These are phyloP conservation scores for Ecliptopera silaceata DNA, from an alignment of 2,888 invertebrate genomes.

Conservation along the genomic window DNA sequence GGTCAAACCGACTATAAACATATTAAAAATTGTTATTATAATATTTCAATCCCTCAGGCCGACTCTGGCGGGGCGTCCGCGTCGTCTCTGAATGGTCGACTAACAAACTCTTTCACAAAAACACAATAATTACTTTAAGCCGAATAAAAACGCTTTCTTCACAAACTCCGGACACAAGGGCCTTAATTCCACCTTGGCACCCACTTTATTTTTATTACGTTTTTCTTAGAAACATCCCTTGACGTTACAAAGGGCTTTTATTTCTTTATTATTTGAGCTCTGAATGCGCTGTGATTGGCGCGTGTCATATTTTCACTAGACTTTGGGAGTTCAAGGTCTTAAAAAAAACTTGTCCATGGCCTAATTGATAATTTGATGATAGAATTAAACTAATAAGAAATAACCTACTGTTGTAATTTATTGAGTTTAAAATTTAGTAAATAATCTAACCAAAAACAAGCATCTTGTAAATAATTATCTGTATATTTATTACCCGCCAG, in stretches of 20 bases:
- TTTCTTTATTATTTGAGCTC: slow-evolving; percentile 28
- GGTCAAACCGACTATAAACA: too few species aligned
- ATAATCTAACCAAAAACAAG: slow-evolving; percentile 8
- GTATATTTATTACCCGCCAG: slow-evolving; percentile 41
- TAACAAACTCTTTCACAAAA: slow-evolving; percentile 83
- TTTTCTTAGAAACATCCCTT: slow-evolving; percentile 25
- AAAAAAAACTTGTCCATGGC: too few species aligned
- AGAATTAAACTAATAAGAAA: too few species aligned
- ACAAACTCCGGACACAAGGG: slow-evolving; percentile 59
- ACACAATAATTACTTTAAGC: slow-evolving; percentile 82
- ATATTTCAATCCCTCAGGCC: slow-evolving; percentile 39
- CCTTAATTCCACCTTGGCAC: slow-evolving; percentile 72
- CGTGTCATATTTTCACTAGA: slow-evolving; percentile 6
- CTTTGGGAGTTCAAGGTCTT: background rate
- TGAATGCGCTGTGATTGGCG: slow-evolving; percentile 24
- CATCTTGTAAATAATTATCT: slow-evolving; percentile 32
- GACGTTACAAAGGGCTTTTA: slow-evolving; percentile 35
- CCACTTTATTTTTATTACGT: slow-evolving; percentile 50
- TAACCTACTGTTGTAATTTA: too few species aligned
- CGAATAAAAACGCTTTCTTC: slow-evolving; percentile 79
- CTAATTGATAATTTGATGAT: too few species aligned
- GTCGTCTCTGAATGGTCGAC: slow-evolving; percentile 75
- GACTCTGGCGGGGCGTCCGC: slow-evolving; percentile 61
- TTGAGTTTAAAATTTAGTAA: background rate
- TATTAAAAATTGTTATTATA: background rate